Conservation (phyloP, 2,888 invertebrate genomes). For the Alcis repandata region DNA sequence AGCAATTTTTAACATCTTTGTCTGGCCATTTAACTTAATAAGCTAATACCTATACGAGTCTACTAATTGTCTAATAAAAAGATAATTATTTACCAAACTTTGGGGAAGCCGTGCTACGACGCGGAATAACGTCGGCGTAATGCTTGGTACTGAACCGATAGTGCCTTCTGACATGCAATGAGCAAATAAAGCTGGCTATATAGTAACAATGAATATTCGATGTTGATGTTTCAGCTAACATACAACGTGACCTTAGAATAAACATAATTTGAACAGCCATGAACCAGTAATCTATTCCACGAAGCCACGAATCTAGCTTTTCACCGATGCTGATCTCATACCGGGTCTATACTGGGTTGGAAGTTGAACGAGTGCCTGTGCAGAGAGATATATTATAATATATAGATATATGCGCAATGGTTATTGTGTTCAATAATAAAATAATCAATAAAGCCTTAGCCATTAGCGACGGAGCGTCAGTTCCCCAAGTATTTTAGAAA, state of each 20-base stretch:
- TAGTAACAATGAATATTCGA: conserved; percentile 31
- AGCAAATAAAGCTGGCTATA: conserved; percentile 25
- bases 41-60: too few relatives aligned
- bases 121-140: conserved; percentile 7
- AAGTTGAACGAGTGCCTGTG: too few relatives aligned
- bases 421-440: too few relatives aligned
- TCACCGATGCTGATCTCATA: neutral
- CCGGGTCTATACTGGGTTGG: too few relatives aligned
- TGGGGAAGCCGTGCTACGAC: conserved; percentile 4
- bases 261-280: conserved; percentile 22
- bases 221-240: conserved; percentile 8
- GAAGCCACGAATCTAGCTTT: neutral
- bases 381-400: too few relatives aligned
- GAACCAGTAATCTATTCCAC: conserved; percentile 5
- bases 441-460: too few relatives aligned
- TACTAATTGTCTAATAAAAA: too few relatives aligned
- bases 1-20: too few relatives aligned
- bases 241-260: conserved; percentile 25
- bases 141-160: conserved; percentile 22
- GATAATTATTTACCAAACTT: neutral
- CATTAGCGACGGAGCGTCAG: too few relatives aligned
- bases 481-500: too few relatives aligned
- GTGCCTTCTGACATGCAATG: conserved; percentile 32
- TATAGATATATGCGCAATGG: too few relatives aligned
- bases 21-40: too few relatives aligned